These are phyloP conservation scores for Unio delphinus DNA, from an alignment of 2,888 invertebrate genomes.

Conservation along the genomic window DNA sequence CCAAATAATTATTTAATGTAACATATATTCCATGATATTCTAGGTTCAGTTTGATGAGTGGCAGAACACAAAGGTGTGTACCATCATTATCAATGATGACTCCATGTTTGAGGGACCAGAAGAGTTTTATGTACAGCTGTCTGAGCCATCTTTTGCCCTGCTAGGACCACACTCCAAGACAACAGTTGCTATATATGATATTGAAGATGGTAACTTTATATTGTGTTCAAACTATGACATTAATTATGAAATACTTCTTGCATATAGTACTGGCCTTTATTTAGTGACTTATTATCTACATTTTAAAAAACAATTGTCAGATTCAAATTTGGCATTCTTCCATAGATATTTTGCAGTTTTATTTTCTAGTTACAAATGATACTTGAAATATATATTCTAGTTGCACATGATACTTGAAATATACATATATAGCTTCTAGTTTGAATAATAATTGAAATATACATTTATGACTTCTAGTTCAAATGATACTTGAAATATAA, in stretches of 20 bases:
- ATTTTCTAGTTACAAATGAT: too few relatives aligned
- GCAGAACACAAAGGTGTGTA: conserved; percentile 62
- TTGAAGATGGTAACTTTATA: conserved; percentile 61
- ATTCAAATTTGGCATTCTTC: too few relatives aligned
- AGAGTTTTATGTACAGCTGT: conserved; percentile 60
- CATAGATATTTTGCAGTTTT: too few relatives aligned
- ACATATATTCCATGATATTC: conserved; percentile 4
- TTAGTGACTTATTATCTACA: background rate
- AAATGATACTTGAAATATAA: too few relatives aligned
- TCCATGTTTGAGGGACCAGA: conserved; percentile 65
- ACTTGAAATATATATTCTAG: too few relatives aligned
- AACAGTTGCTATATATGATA: conserved; percentile 59
- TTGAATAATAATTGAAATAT: too few relatives aligned
- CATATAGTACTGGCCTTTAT: background rate
- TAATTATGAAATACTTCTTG: background rate
- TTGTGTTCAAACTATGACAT: background rate
- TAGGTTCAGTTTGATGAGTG: conserved; percentile 69
- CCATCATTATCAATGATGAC: conserved; percentile 66
- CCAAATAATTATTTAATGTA: background rate
- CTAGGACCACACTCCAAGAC: conserved; percentile 48
- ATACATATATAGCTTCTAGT: too few relatives aligned
- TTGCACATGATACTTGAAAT: too few relatives aligned
- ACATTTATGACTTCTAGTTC: too few relatives aligned
- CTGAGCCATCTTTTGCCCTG: conserved; percentile 58
- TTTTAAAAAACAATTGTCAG: too few relatives aligned